Conservation (phyloP, 1,140 invertebrate genomes). For the Platyura marginata region DNA sequence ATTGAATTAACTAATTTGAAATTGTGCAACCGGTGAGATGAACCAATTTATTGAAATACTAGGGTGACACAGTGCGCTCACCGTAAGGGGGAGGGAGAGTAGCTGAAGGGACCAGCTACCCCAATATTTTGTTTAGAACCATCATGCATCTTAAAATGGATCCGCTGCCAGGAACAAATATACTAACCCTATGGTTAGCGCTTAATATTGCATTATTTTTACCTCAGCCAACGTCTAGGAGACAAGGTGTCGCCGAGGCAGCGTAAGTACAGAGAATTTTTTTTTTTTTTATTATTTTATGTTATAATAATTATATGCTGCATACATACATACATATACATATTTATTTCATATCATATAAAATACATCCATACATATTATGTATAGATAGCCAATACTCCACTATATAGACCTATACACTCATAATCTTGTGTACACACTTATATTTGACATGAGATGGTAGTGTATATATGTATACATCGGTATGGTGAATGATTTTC, state of each 20-base stretch:
- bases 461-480: too few relatives aligned
- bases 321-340: too few relatives aligned
- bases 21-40: background rate
- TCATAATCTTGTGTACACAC: too few relatives aligned
- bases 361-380: too few relatives aligned
- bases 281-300: too few relatives aligned
- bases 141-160: background rate
- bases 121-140: background rate
- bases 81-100: background rate
- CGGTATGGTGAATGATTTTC: too few relatives aligned
- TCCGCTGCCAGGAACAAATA: constrained; percentile 14
- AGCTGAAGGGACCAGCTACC: background rate
- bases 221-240: constrained; percentile 16
- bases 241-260: constrained; percentile 18
- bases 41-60: background rate
- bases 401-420: too few relatives aligned
- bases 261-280: constrained; percentile 19
- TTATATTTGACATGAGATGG: too few relatives aligned
- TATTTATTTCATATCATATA: too few relatives aligned
- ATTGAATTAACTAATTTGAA: background rate
- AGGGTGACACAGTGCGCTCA: background rate
- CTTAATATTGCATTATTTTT: constrained; percentile 20
- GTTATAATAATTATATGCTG: too few relatives aligned
- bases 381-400: too few relatives aligned
- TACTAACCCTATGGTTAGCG: constrained; percentile 22